Evolutionary conservation across 2,888 invertebrate species (phyloP).

Genomic region (Mythimna albipuncta): DNA sequence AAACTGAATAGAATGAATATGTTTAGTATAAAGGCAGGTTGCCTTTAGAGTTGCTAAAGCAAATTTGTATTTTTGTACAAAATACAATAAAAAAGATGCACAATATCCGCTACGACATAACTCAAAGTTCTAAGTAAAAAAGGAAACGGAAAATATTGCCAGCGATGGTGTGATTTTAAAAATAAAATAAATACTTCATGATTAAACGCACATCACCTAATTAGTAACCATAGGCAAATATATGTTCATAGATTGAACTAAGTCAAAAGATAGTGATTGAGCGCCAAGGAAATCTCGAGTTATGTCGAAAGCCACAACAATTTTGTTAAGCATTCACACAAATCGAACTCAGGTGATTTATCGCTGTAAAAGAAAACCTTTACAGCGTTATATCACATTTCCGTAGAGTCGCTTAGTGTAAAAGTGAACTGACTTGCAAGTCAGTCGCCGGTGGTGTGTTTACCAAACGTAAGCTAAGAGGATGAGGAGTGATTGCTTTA

Average conservation of each 20-base stretch:
- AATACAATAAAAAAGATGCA: too few species aligned
- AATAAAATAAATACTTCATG: too few species aligned
- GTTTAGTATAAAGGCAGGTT: too few species aligned
- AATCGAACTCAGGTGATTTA: slow-evolving; percentile 14
- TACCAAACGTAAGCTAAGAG: not conserved
- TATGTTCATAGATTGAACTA: slow-evolving; percentile 7
- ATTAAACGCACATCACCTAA: too few species aligned
- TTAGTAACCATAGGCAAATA: too few species aligned
- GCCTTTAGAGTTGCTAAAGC: too few species aligned
- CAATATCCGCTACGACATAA: too few species aligned
- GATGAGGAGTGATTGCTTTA: not conserved
- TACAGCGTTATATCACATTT: not conserved
- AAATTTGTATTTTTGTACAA: too few species aligned
- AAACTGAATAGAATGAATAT: slow-evolving; percentile 11
- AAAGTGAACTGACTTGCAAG: not conserved
- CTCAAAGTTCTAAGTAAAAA: too few species aligned
- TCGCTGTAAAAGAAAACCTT: not conserved
- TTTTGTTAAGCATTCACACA: slow-evolving; percentile 29
- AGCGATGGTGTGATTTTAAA: too few species aligned
- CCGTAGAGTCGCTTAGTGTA: not conserved
- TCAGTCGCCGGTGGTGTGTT: not conserved
- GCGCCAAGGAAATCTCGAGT: slow-evolving; percentile 38
- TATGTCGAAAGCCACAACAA: slow-evolving; percentile 28
- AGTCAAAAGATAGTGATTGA: slow-evolving; percentile 18
- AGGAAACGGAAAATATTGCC: too few species aligned